Evolutionary conservation across 2,113 vertebrate species (phyloP).

Genomic region (Anthoscopus minutus): DNA sequence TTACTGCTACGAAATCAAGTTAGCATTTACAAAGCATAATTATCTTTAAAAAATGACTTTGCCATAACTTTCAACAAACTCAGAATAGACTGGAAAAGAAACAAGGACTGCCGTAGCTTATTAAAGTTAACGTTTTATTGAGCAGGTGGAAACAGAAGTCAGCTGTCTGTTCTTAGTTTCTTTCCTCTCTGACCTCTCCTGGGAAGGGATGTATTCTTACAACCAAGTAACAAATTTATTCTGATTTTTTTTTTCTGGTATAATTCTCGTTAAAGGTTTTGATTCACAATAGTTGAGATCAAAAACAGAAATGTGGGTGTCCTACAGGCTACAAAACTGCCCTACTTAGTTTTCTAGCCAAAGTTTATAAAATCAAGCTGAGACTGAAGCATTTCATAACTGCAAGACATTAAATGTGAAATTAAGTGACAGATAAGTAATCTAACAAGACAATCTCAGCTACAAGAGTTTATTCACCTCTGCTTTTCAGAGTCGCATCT

Average conservation of each 20-base stretch:
- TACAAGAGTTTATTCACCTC: conserved; percentile 56
- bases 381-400: conserved; percentile 44
- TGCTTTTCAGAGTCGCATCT: conserved; percentile 36
- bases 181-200: conserved; percentile 54
- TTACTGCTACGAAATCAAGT: conserved; percentile 34
- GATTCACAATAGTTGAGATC: background rate
- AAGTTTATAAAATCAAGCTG: conserved; percentile 64
- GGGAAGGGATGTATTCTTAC: conserved; percentile 58
- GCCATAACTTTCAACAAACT: conserved; percentile 50
- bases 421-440: conserved; percentile 65
- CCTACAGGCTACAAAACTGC: conserved; percentile 16
- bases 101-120: background rate
- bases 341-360: conserved; percentile 26
- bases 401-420: conserved; percentile 13
- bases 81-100: conserved; percentile 40
- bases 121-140: conserved; percentile 14
- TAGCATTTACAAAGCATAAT: conserved; percentile 38
- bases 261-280: background rate
- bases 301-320: background rate
- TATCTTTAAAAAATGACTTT: conserved; percentile 55
- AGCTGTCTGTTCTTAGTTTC: conserved; percentile 31
- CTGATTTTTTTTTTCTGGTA: background rate
- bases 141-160: conserved; percentile 49
- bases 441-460: conserved; percentile 60
- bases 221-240: conserved; percentile 39